Base-by-base conservation (phyloP, 2,797 vertebrate genomes). In the Malurus leucopterus region DNA sequence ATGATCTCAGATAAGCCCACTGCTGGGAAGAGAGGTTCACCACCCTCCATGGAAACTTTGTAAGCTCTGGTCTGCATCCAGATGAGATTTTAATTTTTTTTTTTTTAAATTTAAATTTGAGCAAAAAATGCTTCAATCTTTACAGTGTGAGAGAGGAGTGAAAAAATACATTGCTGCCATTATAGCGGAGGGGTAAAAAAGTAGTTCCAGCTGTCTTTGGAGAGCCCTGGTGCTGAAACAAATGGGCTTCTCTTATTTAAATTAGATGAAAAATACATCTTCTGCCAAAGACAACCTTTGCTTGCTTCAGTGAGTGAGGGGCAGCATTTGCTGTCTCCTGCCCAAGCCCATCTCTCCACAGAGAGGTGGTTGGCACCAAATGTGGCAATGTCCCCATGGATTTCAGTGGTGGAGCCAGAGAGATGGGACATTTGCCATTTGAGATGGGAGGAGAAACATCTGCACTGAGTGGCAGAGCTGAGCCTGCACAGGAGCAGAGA, bases 61-160 rank as follows among this genome's bases (percentile, higher is more conserved):
- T 30, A 78, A 86, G 54, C 30, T 79, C 78, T 88, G 71, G 32
- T 82, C 70, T 94, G 81, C 78, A 68, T 89, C 88, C 80, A 76
- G 67, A 74, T 44, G 23, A 47, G 21, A 38, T 17, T 43, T 46
- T 23, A 36, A 11, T 61, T 26, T 69, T 67, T 53, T n/a, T 49
- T 12, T 47, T 57, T 32, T 13, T 63, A 27, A 27, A 69, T 34
- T 69, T 65, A 29, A 62, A 64, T 83, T 84, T 67, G 61, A 82
- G 21, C 16, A 91, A 79, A 90, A 90, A 91, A 47, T 24, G 5
- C 24, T 68, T 89, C 27, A 19, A 9, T 53, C 83, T 88, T 88
- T 89, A 75, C 74, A 64, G 59, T 0, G 7, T 74, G 83, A 88
- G 53, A 74, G 15, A 84, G 9, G 24, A 92, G 57, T 73, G 74